These are phyloP conservation scores for Delichon dasypus DNA, from an alignment of 2,797 vertebrate species.

Conservation along the genomic window DNA sequence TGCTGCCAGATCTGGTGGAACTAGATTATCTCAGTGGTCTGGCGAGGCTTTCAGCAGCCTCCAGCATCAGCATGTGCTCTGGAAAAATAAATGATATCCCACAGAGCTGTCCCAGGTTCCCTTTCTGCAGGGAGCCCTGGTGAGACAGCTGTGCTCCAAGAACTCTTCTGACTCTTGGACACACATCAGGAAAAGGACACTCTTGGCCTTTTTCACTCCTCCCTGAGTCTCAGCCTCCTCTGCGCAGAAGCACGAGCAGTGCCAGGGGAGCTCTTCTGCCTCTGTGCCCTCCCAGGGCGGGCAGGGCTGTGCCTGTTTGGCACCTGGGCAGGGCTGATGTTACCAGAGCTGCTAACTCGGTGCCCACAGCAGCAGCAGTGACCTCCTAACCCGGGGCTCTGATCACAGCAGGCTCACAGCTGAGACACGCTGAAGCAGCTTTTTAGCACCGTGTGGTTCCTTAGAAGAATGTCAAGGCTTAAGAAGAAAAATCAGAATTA, in stretches of 20 bases:
- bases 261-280: not conserved
- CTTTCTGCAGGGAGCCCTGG: not conserved
- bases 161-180: not conserved
- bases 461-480: not conserved
- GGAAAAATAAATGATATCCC: not conserved
- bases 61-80: not conserved
- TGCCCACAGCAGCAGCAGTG: not conserved
- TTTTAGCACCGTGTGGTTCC: not conserved
- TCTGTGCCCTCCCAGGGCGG: not conserved
- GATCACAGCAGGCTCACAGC: not conserved
- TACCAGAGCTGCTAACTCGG: not conserved
- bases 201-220: not conserved
- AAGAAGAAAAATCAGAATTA: not conserved
- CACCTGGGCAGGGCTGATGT: not conserved
- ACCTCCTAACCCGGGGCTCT: not conserved
- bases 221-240: not conserved
- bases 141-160: not conserved
- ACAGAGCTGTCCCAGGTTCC: not conserved
- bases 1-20: not conserved
- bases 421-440: not conserved
- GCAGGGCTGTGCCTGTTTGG: not conserved
- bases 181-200: not conserved
- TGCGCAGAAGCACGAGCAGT: not conserved
- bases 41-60: not conserved
- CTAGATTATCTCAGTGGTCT: not conserved